phyloP scores from a whole-genome alignment of 2,113 vertebrate genomes.

The Numida meleagris region DNA sequence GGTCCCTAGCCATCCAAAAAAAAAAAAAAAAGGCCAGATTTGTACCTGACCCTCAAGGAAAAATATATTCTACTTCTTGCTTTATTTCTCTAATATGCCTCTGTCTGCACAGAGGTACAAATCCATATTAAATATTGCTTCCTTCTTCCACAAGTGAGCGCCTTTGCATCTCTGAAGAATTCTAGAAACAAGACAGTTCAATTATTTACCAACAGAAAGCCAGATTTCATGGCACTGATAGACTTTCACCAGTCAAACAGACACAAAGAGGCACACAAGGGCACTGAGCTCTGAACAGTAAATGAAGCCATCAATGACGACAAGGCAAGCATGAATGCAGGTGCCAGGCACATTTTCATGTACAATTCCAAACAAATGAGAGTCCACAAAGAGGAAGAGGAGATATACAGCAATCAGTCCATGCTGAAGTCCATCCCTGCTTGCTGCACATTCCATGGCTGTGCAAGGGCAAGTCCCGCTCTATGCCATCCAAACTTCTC shows the following conservation, averaged over 20 bases:
- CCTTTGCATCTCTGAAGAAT: background rate
- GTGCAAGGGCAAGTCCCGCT: background rate
- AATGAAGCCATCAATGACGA: background rate
- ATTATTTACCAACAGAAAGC: background rate
- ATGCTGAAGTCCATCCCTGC: background rate
- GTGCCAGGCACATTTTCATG: background rate
- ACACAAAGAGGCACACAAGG: background rate
- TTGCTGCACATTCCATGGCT: background rate
- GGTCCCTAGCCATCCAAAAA: background rate
- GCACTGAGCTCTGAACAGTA: background rate
- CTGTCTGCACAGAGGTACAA: background rate
- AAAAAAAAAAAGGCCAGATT: background rate
- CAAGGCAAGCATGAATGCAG: background rate
- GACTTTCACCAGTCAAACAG: background rate
- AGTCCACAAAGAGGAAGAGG: background rate
- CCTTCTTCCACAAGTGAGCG: background rate
- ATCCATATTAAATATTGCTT: background rate
- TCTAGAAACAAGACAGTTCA: background rate
- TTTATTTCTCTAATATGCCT: background rate
- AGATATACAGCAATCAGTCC: background rate
- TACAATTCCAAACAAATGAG: background rate
- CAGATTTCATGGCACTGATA: background rate
- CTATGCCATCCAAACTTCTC: background rate
- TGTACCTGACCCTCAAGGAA: background rate
- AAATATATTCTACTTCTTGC: background rate